These are phyloP conservation scores for Melieria omissa DNA, from an alignment of 2,888 invertebrate species.

Conservation along the genomic window DNA sequence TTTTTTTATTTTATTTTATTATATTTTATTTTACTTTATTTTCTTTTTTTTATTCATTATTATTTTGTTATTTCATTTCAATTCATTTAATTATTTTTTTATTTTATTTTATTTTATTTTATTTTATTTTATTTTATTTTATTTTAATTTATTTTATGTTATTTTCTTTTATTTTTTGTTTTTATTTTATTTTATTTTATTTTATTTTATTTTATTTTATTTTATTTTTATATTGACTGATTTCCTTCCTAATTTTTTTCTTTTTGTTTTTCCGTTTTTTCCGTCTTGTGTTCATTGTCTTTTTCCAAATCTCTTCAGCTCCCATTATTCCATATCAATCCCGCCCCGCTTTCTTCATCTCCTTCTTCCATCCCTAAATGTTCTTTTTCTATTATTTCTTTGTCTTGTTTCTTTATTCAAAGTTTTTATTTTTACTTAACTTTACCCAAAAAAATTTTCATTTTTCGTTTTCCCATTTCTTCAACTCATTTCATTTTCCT, in stretches of 20 bases:
- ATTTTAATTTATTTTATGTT: not conserved
- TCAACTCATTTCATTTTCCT: conserved; percentile 16
- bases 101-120: not conserved
- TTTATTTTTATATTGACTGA: conserved; percentile 4
- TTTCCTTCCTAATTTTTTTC: conserved; percentile 16
- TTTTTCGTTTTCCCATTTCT: too few species aligned
- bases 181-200: not conserved
- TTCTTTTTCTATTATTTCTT: too few species aligned
- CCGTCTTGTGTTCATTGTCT: not conserved
- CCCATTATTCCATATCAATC: too few species aligned
- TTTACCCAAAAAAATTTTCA: too few species aligned
- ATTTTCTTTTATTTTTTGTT: too few species aligned
- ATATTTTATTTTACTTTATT: not conserved
- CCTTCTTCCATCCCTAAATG: too few species aligned
- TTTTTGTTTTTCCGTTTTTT: conserved; percentile 13
- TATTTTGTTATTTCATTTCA: not conserved
- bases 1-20: not conserved
- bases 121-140: not conserved
- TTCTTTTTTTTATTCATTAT: not conserved
- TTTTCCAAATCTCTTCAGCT: too few species aligned
- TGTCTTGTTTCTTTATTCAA: too few species aligned
- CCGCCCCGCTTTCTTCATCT: too few species aligned
- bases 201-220: not conserved
- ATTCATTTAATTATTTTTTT: not conserved
- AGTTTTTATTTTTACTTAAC: too few species aligned